phyloP scores from a whole-genome alignment of 2,888 invertebrate species.

The Scaptomyza polygonia region DNA sequence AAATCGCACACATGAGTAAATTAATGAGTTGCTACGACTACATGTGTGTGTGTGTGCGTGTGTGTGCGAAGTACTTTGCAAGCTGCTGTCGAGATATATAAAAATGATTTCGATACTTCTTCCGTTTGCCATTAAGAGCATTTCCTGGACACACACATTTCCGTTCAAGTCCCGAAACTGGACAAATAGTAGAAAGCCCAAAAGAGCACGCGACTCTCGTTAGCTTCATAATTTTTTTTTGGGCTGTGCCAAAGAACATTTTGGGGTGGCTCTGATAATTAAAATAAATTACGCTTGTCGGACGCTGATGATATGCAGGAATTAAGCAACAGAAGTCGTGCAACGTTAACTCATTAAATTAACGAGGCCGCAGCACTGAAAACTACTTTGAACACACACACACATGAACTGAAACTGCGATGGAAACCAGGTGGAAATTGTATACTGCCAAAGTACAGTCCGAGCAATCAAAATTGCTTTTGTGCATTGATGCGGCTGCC shows the following conservation, averaged over 20 bases:
- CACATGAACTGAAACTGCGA: constrained; percentile 25
- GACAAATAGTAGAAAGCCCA: constrained; percentile 14
- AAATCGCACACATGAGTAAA: constrained; percentile 27
- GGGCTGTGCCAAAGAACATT: not conserved
- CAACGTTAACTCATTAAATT: constrained; percentile 54
- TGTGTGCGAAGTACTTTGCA: constrained; percentile 33
- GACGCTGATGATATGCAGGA: constrained; percentile 51
- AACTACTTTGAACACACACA: constrained; percentile 26
- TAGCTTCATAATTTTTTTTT: constrained; percentile 34
- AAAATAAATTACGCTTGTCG: constrained; percentile 81
- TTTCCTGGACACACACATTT: constrained; percentile 65
- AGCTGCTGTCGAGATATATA: constrained; percentile 51
- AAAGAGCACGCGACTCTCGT: constrained; percentile 39
- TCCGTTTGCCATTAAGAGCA: constrained; percentile 73
- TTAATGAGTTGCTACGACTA: constrained; percentile 47
- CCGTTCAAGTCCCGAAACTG: constrained; percentile 36
- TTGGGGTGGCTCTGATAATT: constrained; percentile 66
- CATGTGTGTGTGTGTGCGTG: not conserved
- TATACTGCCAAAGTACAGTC: constrained; percentile 1
- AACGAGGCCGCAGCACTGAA: constrained; percentile 52
- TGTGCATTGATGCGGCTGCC: constrained; percentile 17
- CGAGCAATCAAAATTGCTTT: constrained; percentile 44
- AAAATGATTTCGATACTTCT: constrained; percentile 77
- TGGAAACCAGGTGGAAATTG: constrained; percentile 9
- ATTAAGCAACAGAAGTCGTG: constrained; percentile 64